phyloP scores from a whole-genome alignment of 2,797 vertebrate species.

The Scarus forsteni region DNA sequence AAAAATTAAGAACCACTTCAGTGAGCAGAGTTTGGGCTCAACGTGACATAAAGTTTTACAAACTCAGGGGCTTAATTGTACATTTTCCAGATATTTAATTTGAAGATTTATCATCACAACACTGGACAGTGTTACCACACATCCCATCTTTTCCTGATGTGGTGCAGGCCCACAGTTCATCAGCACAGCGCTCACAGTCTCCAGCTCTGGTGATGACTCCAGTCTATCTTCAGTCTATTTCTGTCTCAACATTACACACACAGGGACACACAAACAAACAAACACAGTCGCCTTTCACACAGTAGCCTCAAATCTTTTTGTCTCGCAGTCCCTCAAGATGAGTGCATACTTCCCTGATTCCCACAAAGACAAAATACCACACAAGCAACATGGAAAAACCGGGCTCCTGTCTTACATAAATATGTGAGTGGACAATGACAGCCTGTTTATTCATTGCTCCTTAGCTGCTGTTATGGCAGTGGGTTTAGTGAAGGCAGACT shows the following conservation, averaged over 20 bases:
- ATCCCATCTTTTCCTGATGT: no score
- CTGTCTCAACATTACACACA: constrained; percentile 2
- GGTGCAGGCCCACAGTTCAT: neutral
- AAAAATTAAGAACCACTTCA: no score
- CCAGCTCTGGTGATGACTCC: neutral
- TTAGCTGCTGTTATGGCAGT: constrained; percentile 65
- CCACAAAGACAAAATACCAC: constrained; percentile 73
- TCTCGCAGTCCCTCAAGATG: constrained; percentile 67
- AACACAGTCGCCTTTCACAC: constrained; percentile 23
- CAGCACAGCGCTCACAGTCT: neutral
- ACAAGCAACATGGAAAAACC: constrained; percentile 42
- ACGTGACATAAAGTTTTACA: no score
- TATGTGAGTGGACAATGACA: constrained; percentile 68
- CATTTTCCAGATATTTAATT: no score
- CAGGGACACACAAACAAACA: constrained; percentile 19
- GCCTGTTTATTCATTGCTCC: constrained; percentile 75
- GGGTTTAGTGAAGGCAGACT: constrained; percentile 40
- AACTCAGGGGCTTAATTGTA: no score
- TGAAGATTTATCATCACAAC: no score
- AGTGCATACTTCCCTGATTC: constrained; percentile 78
- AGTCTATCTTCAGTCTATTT: constrained; percentile 32
- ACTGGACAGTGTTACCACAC: no score
- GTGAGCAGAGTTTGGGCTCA: no score
- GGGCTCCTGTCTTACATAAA: constrained; percentile 76
- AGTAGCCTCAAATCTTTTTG: constrained; percentile 52